Conservation (phyloP, 2,113 vertebrate species). For the Notothenia rossii region DNA sequence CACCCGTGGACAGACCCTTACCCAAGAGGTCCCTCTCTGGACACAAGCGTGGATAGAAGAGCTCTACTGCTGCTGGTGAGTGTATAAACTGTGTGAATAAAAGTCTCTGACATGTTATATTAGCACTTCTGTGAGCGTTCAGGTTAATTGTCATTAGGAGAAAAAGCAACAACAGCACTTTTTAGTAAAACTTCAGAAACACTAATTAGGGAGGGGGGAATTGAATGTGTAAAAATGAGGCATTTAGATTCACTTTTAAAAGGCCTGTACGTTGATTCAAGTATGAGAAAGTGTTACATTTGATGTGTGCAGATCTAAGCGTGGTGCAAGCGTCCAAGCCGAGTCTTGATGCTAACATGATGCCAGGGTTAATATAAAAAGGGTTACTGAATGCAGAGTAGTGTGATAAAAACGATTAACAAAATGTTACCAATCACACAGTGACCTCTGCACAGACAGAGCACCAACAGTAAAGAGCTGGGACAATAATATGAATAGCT, state of each 20-base stretch:
- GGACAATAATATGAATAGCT: no score
- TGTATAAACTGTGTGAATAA: conserved; percentile 34
- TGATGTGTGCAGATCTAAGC: background rate
- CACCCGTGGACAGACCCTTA: conserved; percentile 30
- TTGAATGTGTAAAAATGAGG: conserved; percentile 3
- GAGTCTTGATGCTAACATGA: conserved; percentile 47
- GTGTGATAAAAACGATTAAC: background rate
- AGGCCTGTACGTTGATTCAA: conserved; percentile 5
- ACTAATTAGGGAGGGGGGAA: conserved; percentile 10
- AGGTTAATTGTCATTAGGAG: conserved; percentile 21
- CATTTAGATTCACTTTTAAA: conserved; percentile 14
- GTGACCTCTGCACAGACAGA: conserved; percentile 33
- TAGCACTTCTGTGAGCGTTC: conserved; percentile 18
- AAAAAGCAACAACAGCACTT: conserved; percentile 18
- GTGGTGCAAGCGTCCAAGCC: conserved; percentile 27
- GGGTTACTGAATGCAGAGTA: conserved; percentile 32
- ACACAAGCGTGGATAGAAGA: conserved; percentile 31
- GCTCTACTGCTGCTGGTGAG: conserved; percentile 54
- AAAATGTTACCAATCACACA: conserved; percentile 14
- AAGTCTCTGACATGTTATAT: conserved; percentile 32
- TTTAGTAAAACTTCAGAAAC: conserved; percentile 13
- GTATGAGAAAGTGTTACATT: background rate
- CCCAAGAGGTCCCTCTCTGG: background rate
- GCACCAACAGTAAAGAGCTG: background rate
- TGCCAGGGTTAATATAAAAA: conserved; percentile 56